Base-by-base conservation (phyloP, 2,113 vertebrate species). In the Genyomyrus donnyi region DNA sequence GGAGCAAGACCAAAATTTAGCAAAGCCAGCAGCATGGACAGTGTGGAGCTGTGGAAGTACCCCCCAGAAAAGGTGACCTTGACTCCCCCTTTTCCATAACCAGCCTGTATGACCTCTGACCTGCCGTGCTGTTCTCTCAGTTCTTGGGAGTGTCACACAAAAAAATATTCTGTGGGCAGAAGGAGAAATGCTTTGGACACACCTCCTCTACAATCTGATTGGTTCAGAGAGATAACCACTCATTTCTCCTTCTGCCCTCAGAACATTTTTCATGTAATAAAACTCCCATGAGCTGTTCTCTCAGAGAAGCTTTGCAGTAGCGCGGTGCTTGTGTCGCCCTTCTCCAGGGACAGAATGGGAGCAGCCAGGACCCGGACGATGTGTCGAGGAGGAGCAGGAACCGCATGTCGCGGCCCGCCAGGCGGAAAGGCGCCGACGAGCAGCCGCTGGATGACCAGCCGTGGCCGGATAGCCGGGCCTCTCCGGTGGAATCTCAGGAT, bases 1-100 rank as follows among this genome's bases (percentile, higher is more conserved):
- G 98, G 98, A 88, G 98, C 98, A 90, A 95, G 97, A 91, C 98
- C 98, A 90, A 99, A 99, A 93, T 96, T 97, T 93, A 95, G 93
- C 13, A 97, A 97, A 91, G 96, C 96, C 91, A 96, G 95, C 95
- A 98, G 97, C 89, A 96, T 97, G 91, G 97, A 98, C 93, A 97
- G 96, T 92, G 96, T 98, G 39, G 97, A 98, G 31, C 93, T 98
- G 77, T 96, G 98, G 95, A 96, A 97, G 85, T 97, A 96, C 89
- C 95, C 96, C 9, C 95, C 96, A 87, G 97, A 97, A 85, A 98
- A 97, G 98, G 98, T 99, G 87, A 91, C 1, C 19, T 84, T n/a
- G 24, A 35, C 70, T 5, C 74, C 46, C 5, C 15, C 19, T 11
- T 11, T 9, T n/a, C 27, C 2, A 15, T 42, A 31, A 35, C 48